Conservation (phyloP, 2,888 invertebrate genomes). For the Gastrophysa polygoni region DNA sequence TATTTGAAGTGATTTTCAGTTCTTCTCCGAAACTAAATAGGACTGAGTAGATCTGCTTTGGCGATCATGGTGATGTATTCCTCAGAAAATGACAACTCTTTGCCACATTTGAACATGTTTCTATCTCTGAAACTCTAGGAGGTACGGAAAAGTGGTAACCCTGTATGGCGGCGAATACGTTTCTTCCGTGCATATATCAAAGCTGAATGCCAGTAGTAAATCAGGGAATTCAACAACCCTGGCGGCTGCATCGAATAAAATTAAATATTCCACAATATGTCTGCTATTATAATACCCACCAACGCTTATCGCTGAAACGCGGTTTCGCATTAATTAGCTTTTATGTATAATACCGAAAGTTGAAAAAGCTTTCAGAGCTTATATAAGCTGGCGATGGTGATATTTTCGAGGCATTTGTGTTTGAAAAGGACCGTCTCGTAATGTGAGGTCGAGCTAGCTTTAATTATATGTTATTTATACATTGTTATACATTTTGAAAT, state of each 20-base stretch:
- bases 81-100: no score
- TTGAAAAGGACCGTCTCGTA: neutral
- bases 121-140: no score
- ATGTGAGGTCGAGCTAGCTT: neutral
- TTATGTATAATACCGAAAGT: neutral
- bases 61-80: no score
- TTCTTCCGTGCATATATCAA: no score
- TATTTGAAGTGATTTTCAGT: no score
- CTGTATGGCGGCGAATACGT: no score
- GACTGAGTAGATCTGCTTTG: no score
- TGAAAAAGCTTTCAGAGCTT: neutral
- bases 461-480: no score
- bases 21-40: no score
- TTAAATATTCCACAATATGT: neutral
- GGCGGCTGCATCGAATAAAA: neutral
- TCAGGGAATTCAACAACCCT: neutral
- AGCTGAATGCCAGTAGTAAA: neutral
- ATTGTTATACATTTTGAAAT: no score
- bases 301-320: constrained; percentile 11
- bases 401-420: neutral
- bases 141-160: no score
- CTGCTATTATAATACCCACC: neutral
- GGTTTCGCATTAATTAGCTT: constrained; percentile 12
- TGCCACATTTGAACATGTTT: no score
- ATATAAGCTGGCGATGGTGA: neutral